These are phyloP conservation scores for Pheosia tremula DNA, from an alignment of 2,888 invertebrate species.

Conservation along the genomic window DNA sequence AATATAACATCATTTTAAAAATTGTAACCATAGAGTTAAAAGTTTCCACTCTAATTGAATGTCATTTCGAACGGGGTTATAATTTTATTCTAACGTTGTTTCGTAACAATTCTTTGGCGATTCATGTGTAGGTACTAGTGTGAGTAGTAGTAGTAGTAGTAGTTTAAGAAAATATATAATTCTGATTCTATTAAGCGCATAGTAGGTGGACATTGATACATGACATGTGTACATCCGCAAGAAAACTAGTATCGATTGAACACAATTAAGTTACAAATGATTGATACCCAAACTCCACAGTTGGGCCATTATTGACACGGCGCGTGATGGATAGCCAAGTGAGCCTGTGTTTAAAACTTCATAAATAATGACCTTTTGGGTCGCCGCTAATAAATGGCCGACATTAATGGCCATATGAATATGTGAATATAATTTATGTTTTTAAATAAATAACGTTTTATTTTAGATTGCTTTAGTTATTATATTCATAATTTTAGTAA, in stretches of 20 bases:
- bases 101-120: no score
- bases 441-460: not conserved
- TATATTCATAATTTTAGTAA: no score
- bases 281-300: conserved; percentile 57
- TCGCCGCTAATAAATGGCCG: conserved; percentile 43
- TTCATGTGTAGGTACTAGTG: no score
- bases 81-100: no score
- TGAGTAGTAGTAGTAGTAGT: no score
- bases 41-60: no score
- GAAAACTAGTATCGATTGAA: conserved; percentile 43
- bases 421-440: conserved; percentile 27
- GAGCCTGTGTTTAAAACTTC: conserved; percentile 59
- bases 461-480: not conserved
- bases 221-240: conserved; percentile 14
- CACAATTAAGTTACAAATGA: conserved; percentile 73
- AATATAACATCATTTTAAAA: no score
- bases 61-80: no score
- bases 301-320: conserved; percentile 63
- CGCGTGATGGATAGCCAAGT: conserved; percentile 69
- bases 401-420: conserved; percentile 34
- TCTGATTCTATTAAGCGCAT: no score
- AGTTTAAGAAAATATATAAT: no score
- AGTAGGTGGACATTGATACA: not conserved
- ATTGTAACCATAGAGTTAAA: no score
- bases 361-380: conserved; percentile 50